Evolutionary conservation across 2,888 invertebrate genomes (phyloP).

Genomic region (Empis stercorea): DNA sequence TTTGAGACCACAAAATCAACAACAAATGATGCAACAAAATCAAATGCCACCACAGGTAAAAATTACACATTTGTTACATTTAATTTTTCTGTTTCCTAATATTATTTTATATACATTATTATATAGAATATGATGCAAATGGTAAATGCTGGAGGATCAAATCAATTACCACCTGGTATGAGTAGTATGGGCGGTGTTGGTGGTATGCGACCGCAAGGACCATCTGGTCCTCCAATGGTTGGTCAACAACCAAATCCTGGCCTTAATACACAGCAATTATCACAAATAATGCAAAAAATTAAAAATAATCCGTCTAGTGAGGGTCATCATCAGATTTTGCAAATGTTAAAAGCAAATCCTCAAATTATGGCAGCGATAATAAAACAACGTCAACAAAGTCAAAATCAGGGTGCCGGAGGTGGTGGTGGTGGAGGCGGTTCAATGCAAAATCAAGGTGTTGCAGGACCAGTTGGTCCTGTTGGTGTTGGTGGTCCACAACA

Average conservation of each 20-base stretch:
- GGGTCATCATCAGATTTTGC: slow-evolving; percentile 80
- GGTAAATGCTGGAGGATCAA: slow-evolving; percentile 24
- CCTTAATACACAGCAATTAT: slow-evolving; percentile 50
- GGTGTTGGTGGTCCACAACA: slow-evolving; percentile 20
- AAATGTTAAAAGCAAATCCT: slow-evolving; percentile 86
- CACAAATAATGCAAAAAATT: slow-evolving; percentile 79
- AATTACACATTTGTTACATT: too few species aligned
- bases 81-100: not conserved
- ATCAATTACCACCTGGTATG: slow-evolving; percentile 24
- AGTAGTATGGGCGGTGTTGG: slow-evolving; percentile 22
- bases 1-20: slow-evolving; percentile 38
- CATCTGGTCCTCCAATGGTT: slow-evolving; percentile 18
- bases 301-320: slow-evolving; percentile 82
- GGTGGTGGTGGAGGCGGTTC: slow-evolving; percentile 7
- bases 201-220: slow-evolving; percentile 36
- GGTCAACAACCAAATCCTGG: slow-evolving; percentile 30
- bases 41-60: slow-evolving; percentile 31
- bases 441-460: slow-evolving; percentile 9
- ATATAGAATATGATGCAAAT: slow-evolving; percentile 32
- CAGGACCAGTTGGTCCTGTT: slow-evolving; percentile 4
- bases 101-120: slow-evolving; percentile 8
- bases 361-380: slow-evolving; percentile 92
- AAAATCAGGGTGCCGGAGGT: slow-evolving; percentile 19
- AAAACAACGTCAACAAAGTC: slow-evolving; percentile 61
- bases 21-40: slow-evolving; percentile 37